Evolutionary conservation across 2,797 vertebrate genomes (phyloP).

Genomic region (Schizopygopsis pylzovi): DNA sequence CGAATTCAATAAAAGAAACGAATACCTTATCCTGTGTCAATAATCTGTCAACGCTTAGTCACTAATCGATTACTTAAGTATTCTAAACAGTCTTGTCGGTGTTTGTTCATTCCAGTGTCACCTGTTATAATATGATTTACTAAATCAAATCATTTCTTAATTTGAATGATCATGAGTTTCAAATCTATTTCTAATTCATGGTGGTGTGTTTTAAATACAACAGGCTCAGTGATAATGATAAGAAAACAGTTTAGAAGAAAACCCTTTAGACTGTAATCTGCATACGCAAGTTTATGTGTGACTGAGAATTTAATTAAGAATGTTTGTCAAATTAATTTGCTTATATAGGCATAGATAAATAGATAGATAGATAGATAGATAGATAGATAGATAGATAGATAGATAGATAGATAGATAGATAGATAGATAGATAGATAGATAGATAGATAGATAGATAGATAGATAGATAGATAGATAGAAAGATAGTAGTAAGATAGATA

Average conservation of each 20-base stretch:
- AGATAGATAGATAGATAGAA: conserved; percentile 23
- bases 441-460: conserved; percentile 5
- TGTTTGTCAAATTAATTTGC: background rate
- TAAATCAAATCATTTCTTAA: conserved; percentile 19
- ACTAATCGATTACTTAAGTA: conserved; percentile 42
- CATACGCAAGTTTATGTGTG: background rate
- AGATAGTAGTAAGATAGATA: no score
- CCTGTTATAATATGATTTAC: conserved; percentile 31
- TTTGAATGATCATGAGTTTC: conserved; percentile 28
- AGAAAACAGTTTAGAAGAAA: background rate
- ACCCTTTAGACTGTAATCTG: background rate
- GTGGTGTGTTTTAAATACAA: conserved; percentile 20
- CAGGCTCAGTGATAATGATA: conserved; percentile 9
- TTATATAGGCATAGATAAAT: background rate
- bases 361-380: conserved; percentile 9
- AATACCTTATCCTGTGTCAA: conserved; percentile 37
- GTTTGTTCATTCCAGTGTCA: conserved; percentile 31
- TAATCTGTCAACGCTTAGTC: conserved; percentile 3
- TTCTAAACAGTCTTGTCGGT: conserved; percentile 1
- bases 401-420: no score
- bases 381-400: conserved; percentile 23
- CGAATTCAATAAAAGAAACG: conserved; percentile 51
- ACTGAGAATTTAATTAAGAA: background rate
- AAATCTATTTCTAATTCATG: conserved; percentile 24
- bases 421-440: background rate